Base-by-base conservation (phyloP, 2,113 vertebrate species). In the Herpetotheres cachinnans region DNA sequence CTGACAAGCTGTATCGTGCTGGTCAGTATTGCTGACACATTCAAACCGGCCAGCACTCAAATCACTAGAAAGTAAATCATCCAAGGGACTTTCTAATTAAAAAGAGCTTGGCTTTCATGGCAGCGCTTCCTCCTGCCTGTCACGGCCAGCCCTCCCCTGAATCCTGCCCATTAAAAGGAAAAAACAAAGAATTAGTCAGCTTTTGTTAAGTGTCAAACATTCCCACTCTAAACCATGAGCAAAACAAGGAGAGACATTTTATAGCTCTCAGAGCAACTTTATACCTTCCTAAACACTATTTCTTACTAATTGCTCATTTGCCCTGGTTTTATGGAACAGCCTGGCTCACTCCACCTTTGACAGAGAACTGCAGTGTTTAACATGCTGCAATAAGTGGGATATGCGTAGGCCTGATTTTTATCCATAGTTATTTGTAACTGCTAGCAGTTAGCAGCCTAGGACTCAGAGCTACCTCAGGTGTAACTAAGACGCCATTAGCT, bases 181-280 rank as follows among this genome's bases (percentile, higher is more conserved):
- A 94, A 72, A 42, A 46, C 77, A 88, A 94, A 88, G 86, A 93
- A 91, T 96, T 94, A 95, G 61, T 79, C 87, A 92, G 88, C 78
- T 95, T 87, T 90, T 89, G 77, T 71, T 89, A 89, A 61, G 67
- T 63, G 92, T 94, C 86, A 89, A 89, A 95, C 72, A 47, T 69
- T 89, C 62, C 66, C 82, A 36, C 65, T 95, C 78, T 71, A 83
- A 95, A 83, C 84, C 55, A 69, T 4, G 25, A 30, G 58, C 76
- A 74, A 93, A 95, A 89, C 58, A 94, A 86, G 61, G 56, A 89
- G 71, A 50, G n/a, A 89, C 44, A 24, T 92, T 96, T 92, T 78
- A 90, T 62, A 89, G 91, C 78, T 86, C 91, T 96, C 96, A 70
- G 83, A 81, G 90, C 92, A 96, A 78, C 74, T 95, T 92, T 85